These are phyloP conservation scores for Emydocephalus ijimae DNA, from an alignment of 2,113 vertebrate genomes.

Conservation along the genomic window DNA sequence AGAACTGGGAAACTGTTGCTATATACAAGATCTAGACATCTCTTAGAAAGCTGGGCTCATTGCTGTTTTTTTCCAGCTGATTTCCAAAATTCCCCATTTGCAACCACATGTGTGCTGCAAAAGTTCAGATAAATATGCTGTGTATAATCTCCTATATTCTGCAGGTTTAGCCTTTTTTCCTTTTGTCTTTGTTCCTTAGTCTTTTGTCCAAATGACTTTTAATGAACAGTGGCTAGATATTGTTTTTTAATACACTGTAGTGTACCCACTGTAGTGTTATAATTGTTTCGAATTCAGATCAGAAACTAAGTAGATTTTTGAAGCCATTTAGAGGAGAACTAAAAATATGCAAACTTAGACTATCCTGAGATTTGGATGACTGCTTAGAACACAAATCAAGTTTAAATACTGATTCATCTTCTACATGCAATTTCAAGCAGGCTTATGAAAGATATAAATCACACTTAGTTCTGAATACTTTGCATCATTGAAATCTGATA, in stretches of 20 bases:
- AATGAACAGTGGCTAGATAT: neutral
- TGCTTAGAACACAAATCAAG: neutral
- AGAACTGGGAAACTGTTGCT: neutral
- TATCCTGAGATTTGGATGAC: neutral
- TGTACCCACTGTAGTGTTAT: neutral
- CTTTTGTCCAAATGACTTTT: neutral
- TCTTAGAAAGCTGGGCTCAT: neutral
- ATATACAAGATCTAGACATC: neutral
- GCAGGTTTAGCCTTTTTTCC: neutral
- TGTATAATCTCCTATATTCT: neutral
- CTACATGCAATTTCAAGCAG: neutral
- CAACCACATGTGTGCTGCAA: neutral
- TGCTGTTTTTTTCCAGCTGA: neutral
- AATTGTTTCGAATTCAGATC: neutral
- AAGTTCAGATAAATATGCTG: neutral
- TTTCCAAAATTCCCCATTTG: neutral
- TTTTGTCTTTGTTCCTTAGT: neutral
- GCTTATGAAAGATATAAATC: neutral
- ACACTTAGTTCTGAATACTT: neutral
- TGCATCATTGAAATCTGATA: neutral
- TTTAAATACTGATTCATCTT: neutral
- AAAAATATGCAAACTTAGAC: neutral
- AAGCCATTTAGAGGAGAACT: neutral
- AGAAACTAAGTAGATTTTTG: neutral
- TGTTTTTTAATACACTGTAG: neutral